Conservation (phyloP, 2,113 vertebrate genomes). For the Tiliqua scincoides region DNA sequence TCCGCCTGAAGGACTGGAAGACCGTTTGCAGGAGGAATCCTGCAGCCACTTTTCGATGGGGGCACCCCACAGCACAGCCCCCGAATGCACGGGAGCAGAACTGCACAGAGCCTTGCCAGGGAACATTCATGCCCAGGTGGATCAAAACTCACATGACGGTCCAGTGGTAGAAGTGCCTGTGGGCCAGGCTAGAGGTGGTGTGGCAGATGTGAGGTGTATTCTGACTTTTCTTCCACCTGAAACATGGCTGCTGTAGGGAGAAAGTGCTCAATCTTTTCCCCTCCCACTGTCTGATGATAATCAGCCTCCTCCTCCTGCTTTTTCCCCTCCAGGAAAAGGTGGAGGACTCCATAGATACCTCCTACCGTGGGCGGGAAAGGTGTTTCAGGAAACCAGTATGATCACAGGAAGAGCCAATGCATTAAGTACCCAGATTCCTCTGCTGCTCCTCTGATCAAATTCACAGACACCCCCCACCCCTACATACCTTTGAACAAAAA, state of each 20-base stretch:
- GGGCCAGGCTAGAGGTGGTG: background rate
- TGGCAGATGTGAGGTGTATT: no score
- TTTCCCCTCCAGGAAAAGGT: background rate
- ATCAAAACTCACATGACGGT: no score
- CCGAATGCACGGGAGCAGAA: no score
- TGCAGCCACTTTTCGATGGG: no score
- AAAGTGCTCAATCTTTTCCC: background rate
- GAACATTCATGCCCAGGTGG: background rate
- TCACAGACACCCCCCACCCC: background rate
- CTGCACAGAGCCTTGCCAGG: no score
- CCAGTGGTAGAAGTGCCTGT: background rate
- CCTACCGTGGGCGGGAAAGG: background rate
- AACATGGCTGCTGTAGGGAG: background rate
- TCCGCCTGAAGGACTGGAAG: no score
- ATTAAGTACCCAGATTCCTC: background rate
- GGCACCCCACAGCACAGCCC: no score
- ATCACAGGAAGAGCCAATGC: background rate
- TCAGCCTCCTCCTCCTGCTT: background rate
- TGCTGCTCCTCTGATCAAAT: background rate
- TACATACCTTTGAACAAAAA: background rate
- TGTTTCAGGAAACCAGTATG: background rate
- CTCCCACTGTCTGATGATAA: background rate
- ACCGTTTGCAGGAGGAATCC: no score
- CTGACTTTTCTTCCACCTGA: no score
- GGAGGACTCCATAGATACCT: background rate